Conservation (phyloP, 2,797 vertebrate species). For the Myiothlypis coronata region DNA sequence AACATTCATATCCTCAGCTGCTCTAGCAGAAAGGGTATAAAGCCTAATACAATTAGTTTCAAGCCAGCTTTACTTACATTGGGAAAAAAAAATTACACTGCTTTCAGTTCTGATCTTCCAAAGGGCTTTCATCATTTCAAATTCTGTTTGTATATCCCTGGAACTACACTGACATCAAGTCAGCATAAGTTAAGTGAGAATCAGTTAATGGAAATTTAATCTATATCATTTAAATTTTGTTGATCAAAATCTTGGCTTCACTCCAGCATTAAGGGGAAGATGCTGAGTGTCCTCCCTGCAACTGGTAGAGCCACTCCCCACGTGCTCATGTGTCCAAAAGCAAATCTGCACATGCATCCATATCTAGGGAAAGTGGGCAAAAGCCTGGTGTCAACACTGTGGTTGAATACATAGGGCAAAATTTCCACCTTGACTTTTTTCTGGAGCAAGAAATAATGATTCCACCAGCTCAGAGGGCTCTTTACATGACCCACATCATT, state of each 20-base stretch:
- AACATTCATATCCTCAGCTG: slow-evolving; percentile 9
- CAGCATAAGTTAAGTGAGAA: slow-evolving; percentile 16
- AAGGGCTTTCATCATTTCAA: not conserved
- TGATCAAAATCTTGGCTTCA: not conserved
- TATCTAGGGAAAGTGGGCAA: not conserved
- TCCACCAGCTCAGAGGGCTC: not conserved
- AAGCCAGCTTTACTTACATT: not conserved
- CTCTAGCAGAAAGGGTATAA: not conserved
- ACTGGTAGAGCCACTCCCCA: not conserved
- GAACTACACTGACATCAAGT: not conserved
- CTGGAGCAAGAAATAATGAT: not conserved
- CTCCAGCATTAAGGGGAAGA: fast-evolving
- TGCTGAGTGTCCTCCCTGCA: not conserved
- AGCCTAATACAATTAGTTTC: slow-evolving; percentile 31
- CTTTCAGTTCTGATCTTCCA: not conserved
- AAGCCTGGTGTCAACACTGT: not conserved
- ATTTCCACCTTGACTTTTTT: not conserved
- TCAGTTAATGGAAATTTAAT: slow-evolving; percentile 16
- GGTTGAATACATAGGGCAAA: not conserved
- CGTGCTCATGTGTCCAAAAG: not conserved
- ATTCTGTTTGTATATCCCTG: not conserved
- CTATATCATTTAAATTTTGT: not conserved
- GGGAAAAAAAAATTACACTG: not conserved
- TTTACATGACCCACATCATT: not conserved
- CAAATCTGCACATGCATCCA: not conserved